phyloP scores from a whole-genome alignment of 1,140 invertebrate genomes.

The Trichonephila clavata region DNA sequence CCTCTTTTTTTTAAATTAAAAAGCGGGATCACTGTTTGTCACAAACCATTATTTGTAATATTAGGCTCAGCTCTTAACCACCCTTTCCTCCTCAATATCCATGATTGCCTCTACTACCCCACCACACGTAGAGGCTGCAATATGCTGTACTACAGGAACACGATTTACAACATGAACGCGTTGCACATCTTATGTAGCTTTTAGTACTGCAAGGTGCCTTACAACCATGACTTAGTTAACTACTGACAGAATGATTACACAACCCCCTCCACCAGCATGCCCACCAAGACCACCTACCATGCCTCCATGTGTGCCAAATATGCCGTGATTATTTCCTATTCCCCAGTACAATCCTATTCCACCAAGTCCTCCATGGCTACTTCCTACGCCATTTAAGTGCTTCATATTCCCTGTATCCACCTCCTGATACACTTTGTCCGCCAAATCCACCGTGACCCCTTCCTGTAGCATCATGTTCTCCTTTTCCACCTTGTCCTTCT shows the following conservation, averaged over 20 bases:
- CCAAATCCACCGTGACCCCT: no score
- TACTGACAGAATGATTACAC: constrained; percentile 30
- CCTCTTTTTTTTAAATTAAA: no score
- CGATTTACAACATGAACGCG: constrained; percentile 64
- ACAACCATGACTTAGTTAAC: constrained; percentile 53
- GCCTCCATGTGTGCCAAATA: neutral
- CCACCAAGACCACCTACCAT: constrained; percentile 13
- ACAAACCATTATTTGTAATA: neutral
- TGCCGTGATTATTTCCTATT: neutral
- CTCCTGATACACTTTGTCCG: neutral
- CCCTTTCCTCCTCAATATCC: neutral
- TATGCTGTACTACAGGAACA: constrained; percentile 65
- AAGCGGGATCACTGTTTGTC: neutral
- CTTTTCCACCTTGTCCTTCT: no score
- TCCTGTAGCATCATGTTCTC: no score
- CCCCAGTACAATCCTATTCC: neutral
- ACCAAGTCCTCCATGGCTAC: neutral
- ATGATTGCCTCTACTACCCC: neutral
- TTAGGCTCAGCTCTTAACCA: neutral
- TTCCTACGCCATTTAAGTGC: neutral
- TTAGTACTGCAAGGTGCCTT: constrained; percentile 47
- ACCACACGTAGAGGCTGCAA: constrained; percentile 34
- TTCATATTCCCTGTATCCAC: neutral
- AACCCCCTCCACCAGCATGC: neutral
- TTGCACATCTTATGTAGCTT: constrained; percentile 58